Evolutionary conservation across 2,888 invertebrate species (phyloP), one percentile per base, ranked within the genome.

Genomic region (Poecilobothrus nobilitatus): DNA sequence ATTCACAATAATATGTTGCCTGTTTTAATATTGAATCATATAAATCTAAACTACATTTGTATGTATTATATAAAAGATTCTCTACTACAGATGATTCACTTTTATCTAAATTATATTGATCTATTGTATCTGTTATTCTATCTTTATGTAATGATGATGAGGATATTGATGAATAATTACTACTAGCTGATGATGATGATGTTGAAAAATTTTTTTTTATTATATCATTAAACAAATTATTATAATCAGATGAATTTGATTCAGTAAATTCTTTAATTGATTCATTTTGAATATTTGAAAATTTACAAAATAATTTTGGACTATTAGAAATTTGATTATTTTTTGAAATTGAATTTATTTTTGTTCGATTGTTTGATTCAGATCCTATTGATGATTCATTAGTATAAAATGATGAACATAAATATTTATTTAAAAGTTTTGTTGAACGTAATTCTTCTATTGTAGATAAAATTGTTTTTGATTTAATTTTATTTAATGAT

Each of bases 391-490:
- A 12, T 53, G 18, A 53, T 53, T n/a, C 1, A 53, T n/a, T n/a
- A n/a, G n/a, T n/a, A n/a, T n/a, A n/a, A n/a, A n/a, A n/a, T n/a
- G n/a, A n/a, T 12, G 53, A 53, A 18, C 53, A 53, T 18, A 53
- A 18, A 15, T 53, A 53, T 18, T 53, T 53, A 18, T 37, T 21
- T n/a, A 37, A 9, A 20, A 37, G 20, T 20, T 70, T 69, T n/a
- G 71, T 53, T 27, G 74, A 73, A 74, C 79, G 79, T 72, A 73
- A 72, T 70, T 77, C 75, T 61, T 77, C 74, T 68, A 73, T 71
- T 61, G 76, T 73, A 44, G 75, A 71, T 67, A 73, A 63, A 8
- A 67, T 62, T n/a, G 61, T 9, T 62, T 66, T 63, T 44, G 70
- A 34, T 20, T 33, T 22, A n/a, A 67, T 67, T 27, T 63, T 20